Evolutionary conservation across 2,113 vertebrate genomes (phyloP).

Genomic region (Pagrus major): DNA sequence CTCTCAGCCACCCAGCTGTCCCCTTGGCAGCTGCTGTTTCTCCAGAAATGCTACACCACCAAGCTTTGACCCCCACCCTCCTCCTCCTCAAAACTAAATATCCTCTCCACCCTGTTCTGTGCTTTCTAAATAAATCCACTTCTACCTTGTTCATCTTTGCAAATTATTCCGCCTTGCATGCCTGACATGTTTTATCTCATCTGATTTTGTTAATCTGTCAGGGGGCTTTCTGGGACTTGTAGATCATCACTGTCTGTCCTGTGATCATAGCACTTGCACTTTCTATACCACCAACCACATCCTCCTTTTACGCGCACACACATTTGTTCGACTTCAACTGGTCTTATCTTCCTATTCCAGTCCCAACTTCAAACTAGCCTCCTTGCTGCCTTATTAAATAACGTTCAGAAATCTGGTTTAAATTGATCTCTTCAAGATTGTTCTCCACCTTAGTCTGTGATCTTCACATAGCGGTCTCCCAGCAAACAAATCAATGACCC

Average conservation of each 20-base stretch:
- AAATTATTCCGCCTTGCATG: constrained; percentile 30
- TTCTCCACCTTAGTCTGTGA: not conserved
- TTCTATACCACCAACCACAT: not conserved
- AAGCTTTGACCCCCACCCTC: constrained; percentile 7
- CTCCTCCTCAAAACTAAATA: constrained; percentile 4
- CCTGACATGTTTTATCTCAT: not conserved
- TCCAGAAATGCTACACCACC: constrained; percentile 71
- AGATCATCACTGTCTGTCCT: not conserved
- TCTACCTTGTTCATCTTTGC: constrained; percentile 45
- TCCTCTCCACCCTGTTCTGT: constrained; percentile 48
- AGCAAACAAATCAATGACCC: constrained; percentile 16
- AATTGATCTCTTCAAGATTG: not conserved
- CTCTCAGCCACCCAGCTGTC: constrained; percentile 74
- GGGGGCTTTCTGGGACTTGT: not conserved
- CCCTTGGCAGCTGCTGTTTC: constrained; percentile 74
- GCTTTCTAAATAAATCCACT: constrained; percentile 79
- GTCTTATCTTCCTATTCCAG: not conserved
- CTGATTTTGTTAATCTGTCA: not conserved
- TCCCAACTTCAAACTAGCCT: not conserved
- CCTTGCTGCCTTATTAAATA: not conserved
- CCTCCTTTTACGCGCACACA: not conserved
- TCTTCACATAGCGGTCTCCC: constrained; percentile 25
- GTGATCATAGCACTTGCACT: not conserved
- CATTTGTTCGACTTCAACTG: not conserved
- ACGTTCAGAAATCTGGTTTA: not conserved